phyloP scores from a whole-genome alignment of 2,797 vertebrate genomes.

The Luscinia luscinia region DNA sequence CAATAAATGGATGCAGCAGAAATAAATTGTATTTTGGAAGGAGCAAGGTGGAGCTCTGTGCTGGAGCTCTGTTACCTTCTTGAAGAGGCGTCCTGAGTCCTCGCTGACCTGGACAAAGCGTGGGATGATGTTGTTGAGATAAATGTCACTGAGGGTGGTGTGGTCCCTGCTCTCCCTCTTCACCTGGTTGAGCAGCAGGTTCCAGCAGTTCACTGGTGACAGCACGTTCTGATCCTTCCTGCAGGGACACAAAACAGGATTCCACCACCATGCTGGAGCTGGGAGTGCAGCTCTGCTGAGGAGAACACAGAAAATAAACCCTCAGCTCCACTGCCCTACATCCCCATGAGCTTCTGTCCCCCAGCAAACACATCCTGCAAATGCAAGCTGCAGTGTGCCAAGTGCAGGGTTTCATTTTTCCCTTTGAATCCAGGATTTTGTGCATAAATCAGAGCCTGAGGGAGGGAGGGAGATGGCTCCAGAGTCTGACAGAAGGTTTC shows the following conservation, averaged over 20 bases:
- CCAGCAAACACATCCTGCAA: neutral
- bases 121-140: slow-evolving; percentile 99
- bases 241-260: neutral
- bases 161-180: slow-evolving; percentile 97
- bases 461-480: neutral
- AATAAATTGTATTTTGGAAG: neutral
- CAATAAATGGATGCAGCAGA: neutral
- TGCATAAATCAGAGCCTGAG: neutral
- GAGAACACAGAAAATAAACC: neutral
- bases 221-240: slow-evolving; percentile 96
- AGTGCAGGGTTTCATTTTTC: neutral
- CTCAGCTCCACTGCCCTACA: fast-evolving
- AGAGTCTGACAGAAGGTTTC: neutral
- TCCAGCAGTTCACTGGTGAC: slow-evolving; percentile 97
- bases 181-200: slow-evolving; percentile 94
- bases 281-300: fast-evolving
- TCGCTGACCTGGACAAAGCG: slow-evolving; percentile 97
- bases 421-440: neutral
- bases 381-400: neutral
- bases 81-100: slow-evolving; percentile 95
- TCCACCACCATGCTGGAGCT: fast-evolving
- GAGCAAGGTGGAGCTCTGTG: fast-evolving
- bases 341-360: neutral
- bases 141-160: slow-evolving; percentile 97
- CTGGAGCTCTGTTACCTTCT: slow-evolving; percentile 78